Evolutionary conservation across 1,140 invertebrate genomes (phyloP), one percentile per base, ranked within the genome.

Genomic region (Bradynema listronoti): DNA sequence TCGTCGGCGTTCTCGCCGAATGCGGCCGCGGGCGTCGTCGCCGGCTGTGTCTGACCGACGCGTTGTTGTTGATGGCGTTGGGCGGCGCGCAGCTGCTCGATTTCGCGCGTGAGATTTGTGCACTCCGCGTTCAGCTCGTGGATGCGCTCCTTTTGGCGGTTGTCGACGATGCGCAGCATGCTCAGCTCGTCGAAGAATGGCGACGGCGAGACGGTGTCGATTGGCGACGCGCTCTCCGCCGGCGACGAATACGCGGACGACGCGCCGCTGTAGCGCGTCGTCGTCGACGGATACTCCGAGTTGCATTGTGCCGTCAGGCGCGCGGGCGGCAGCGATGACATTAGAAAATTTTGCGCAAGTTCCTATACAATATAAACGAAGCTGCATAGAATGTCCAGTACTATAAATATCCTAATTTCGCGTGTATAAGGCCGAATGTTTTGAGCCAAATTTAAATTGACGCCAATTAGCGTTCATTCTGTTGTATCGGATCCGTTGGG

Each of bases 61-160:
- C 32, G n/a, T 43, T n/a, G 43, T 30, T 24, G n/a, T 55, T 50
- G 52, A 45, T 9, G 32, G 25, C 22, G 2, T 43, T 43, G 3
- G n/a, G n/a, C n/a, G n/a, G 47, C 16, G 29, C 52, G 24, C 3
- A 55, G 52, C 14, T 45, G 24, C 32, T 55, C 33, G 3, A 55
- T 45, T 36, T 55, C 52, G 3, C 52, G n/a, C 22, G 27, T 45
- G 32, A 55, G 33, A 46, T 36, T 33, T 29, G 41, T 47, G 27
- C 42, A 33, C 27, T 63, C 43, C 27, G 16, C 9, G 16, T 30
- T 46, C 16, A 72, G 25, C 32, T 45, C 16, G 19, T 54, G 30
- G 34, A 69, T 73, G 34, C 41, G 36, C 16, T 53, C 62, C 36
- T 68, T 73, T 34, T 68, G 69, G 41, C 51, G 34, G 24, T 72